phyloP scores from a whole-genome alignment of 2,797 vertebrate species.

The Typhlichthys subterraneus region DNA sequence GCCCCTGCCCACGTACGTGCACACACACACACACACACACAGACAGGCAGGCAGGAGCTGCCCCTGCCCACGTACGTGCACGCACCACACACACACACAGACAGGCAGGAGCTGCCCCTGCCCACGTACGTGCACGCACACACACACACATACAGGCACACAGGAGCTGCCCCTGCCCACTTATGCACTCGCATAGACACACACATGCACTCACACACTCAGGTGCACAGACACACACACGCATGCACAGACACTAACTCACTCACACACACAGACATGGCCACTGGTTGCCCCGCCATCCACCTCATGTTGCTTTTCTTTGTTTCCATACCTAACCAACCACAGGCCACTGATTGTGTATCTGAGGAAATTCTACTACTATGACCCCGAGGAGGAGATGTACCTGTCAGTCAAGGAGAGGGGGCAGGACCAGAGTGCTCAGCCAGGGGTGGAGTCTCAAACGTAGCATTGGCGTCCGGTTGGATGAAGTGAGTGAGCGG shows the following conservation, averaged over 20 bases:
- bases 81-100: background rate
- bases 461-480: slow-evolving; percentile 77
- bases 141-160: background rate
- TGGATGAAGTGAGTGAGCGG: slow-evolving; percentile 33
- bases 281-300: background rate
- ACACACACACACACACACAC: background rate
- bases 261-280: background rate
- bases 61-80: slow-evolving; percentile 85
- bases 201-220: too few relatives aligned
- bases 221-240: background rate
- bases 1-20: slow-evolving; percentile 86
- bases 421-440: slow-evolving; percentile 72
- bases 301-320: background rate
- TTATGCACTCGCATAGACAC: too few relatives aligned
- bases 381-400: slow-evolving; percentile 90
- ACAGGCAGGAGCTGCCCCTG: too few relatives aligned
- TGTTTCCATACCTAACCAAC: background rate
- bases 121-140: too few relatives aligned
- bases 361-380: slow-evolving; percentile 92
- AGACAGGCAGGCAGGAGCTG: slow-evolving; percentile 65
- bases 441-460: slow-evolving; percentile 71
- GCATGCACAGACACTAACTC: background rate
- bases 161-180: too few relatives aligned
- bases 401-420: slow-evolving; percentile 81
- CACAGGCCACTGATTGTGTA: slow-evolving; percentile 87